These are phyloP conservation scores for Mechanitis messenoides DNA, from an alignment of 2,888 invertebrate species.

Conservation along the genomic window DNA sequence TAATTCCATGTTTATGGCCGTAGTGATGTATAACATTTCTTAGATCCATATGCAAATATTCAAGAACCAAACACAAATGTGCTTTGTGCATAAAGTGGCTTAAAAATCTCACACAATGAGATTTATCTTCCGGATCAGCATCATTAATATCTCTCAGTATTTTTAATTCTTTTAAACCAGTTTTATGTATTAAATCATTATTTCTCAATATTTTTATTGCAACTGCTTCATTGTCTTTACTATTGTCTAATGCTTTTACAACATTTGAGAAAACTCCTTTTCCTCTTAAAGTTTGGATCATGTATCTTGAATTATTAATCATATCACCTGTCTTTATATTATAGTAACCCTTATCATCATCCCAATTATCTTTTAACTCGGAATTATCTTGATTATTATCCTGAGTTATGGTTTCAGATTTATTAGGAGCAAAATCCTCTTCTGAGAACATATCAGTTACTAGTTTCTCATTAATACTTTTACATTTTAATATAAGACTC, in stretches of 20 bases:
- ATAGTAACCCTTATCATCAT: slow-evolving; percentile 99
- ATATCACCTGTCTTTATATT: slow-evolving; percentile 92
- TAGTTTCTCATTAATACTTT: slow-evolving; percentile 57
- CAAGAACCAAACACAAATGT: slow-evolving; percentile 98
- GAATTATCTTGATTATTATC: slow-evolving; percentile 80
- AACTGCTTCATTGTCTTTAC: slow-evolving; percentile 88
- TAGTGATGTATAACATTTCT: slow-evolving; percentile 96
- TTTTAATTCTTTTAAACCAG: slow-evolving; percentile 96
- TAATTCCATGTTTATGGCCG: slow-evolving; percentile 95
- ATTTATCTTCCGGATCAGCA: slow-evolving; percentile 96
- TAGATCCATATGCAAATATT: slow-evolving; percentile 95
- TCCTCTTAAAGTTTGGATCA: slow-evolving; percentile 96
- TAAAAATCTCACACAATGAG: slow-evolving; percentile 91
- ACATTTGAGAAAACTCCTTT: slow-evolving; percentile 99
- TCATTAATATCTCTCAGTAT: slow-evolving; percentile 94
- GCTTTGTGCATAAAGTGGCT: slow-evolving; percentile 98
- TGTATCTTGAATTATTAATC: slow-evolving; percentile 88
- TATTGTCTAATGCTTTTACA: slow-evolving; percentile 92
- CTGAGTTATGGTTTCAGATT: slow-evolving; percentile 40
- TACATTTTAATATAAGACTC: slow-evolving; percentile 30
- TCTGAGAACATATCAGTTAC: slow-evolving; percentile 94
- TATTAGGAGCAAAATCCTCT: slow-evolving; percentile 84
- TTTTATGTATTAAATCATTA: slow-evolving; percentile 99
- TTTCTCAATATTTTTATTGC: slow-evolving; percentile 99
- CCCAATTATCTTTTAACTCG: slow-evolving; percentile 98